These are phyloP conservation scores for Tachycineta bicolor DNA, from an alignment of 2,113 vertebrate species.

Conservation along the genomic window DNA sequence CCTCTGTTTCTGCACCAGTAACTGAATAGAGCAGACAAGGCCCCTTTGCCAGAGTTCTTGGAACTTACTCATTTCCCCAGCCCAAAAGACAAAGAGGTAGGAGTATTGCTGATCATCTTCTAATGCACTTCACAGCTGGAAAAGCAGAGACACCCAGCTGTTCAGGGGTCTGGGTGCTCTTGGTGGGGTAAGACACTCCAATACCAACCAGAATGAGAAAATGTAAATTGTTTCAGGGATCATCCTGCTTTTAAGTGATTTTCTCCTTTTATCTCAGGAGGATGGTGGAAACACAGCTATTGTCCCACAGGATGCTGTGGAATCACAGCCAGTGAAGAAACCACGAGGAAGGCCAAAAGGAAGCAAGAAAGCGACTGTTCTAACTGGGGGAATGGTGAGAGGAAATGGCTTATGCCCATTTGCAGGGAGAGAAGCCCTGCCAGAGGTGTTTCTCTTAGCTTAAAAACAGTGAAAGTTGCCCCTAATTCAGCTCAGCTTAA, in stretches of 20 bases:
- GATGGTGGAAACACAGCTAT: background rate
- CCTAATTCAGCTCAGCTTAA: background rate
- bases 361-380: conserved; percentile 39
- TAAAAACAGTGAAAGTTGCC: background rate
- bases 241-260: background rate
- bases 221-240: background rate
- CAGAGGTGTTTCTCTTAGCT: background rate
- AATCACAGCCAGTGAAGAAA: conserved; percentile 19
- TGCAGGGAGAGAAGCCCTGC: background rate
- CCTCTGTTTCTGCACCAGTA: background rate
- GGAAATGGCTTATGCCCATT: background rate
- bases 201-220: background rate
- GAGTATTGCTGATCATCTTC: background rate
- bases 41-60: background rate
- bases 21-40: background rate
- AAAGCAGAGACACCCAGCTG: background rate
- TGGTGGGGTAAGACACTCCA: background rate
- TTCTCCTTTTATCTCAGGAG: background rate
- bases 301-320: background rate
- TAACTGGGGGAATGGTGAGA: conserved; percentile 16
- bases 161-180: background rate
- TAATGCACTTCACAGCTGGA: background rate
- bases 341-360: conserved; percentile 69
- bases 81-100: background rate
- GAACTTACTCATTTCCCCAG: background rate